Percentiles rank a stretch among this genome's conserved stretches.
These are phyloP conservation scores for Margarornis squamiger DNA, from an alignment of 2,797 vertebrate species.

Conservation along the genomic window DNA sequence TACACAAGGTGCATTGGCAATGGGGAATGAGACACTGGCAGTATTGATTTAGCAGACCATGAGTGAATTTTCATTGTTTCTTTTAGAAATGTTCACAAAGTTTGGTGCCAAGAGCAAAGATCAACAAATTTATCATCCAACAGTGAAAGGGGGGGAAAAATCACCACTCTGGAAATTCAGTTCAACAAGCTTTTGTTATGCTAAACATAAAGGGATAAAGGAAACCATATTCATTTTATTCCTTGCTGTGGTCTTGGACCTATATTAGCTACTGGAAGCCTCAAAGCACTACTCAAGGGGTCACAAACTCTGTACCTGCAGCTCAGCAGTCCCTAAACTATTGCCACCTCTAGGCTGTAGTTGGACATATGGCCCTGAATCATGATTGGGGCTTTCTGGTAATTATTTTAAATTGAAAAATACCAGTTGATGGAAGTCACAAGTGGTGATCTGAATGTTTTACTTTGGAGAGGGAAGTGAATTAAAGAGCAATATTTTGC, in stretches of 20 bases:
- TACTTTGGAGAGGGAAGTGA: not conserved
- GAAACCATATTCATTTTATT: conserved; percentile 3
- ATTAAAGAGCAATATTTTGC: not conserved
- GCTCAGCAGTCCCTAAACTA: conserved; percentile 18
- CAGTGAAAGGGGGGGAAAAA: not conserved
- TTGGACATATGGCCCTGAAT: not conserved
- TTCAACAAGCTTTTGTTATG: not conserved
- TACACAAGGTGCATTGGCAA: conserved; percentile 22
- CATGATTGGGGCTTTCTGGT: not conserved
- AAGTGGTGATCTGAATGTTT: not conserved
- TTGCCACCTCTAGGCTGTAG: conserved; percentile 9
- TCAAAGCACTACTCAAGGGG: conserved; percentile 40
- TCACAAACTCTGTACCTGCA: not conserved
- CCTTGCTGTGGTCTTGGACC: not conserved
- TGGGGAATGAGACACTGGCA: not conserved
- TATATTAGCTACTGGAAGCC: conserved; percentile 4
- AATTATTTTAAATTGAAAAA: conserved; percentile 43
- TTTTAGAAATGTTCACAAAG: conserved; percentile 51
- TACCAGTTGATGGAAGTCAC: not conserved
- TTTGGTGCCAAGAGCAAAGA: conserved; percentile 45
- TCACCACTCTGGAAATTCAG: not conserved
- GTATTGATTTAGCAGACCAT: conserved; percentile 34
- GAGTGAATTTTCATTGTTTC: conserved; percentile 17
- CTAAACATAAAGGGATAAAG: not conserved
- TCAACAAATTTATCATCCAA: conserved; percentile 29